These are phyloP conservation scores for Neoseiulus cucumeris DNA, from an alignment of 1,140 invertebrate species.

Conservation along the genomic window DNA sequence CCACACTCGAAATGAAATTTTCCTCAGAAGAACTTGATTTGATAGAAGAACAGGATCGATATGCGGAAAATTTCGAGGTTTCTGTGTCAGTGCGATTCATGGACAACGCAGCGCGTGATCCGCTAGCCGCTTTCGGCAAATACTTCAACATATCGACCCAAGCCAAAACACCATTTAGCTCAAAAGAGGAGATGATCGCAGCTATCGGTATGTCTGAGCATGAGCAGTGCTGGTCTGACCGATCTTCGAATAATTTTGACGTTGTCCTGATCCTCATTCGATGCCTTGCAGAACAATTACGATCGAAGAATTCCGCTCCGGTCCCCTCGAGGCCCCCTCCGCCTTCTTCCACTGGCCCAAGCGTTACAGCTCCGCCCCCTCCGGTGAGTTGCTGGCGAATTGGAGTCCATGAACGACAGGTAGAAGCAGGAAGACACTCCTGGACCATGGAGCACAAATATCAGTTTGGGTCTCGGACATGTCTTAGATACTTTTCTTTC, in stretches of 20 bases:
- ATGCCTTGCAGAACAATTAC: neutral
- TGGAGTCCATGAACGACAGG: neutral
- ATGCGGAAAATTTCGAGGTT: slow-evolving; percentile 50
- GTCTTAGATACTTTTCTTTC: no score
- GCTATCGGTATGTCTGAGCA: neutral
- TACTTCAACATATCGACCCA: neutral
- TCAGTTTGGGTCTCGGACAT: no score
- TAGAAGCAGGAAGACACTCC: no score
- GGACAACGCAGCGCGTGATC: neutral
- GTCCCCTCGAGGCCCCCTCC: neutral
- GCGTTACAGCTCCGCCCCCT: neutral
- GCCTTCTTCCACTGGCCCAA: neutral
- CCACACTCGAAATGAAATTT: slow-evolving; percentile 49
- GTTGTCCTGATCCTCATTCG: no score
- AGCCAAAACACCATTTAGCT: neutral
- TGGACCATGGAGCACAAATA: no score
- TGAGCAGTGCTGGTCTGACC: no score
- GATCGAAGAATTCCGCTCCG: neutral
- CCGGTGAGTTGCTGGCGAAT: neutral
- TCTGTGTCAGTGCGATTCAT: slow-evolving; percentile 46
- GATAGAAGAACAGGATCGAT: slow-evolving; percentile 52
- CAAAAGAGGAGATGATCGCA: neutral
- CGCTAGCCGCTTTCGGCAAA: neutral
- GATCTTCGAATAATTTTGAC: no score
- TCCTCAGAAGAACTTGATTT: slow-evolving; percentile 53